Base-by-base conservation (phyloP, 2,113 vertebrate genomes). In the Odontophorus gujanensis region DNA sequence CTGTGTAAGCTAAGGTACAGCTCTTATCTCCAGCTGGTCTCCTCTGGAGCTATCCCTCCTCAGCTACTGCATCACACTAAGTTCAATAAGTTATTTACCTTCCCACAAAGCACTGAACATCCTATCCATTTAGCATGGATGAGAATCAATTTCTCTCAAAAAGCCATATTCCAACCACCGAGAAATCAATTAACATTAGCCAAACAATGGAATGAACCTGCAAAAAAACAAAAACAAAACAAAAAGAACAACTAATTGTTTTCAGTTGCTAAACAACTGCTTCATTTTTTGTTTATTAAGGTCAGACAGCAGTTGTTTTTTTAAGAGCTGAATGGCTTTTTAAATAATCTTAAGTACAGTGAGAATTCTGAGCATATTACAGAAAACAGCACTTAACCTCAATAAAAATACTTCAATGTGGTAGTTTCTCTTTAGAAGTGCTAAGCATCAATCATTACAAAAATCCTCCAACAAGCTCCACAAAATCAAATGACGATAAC, bases 401-500 rank as follows among this genome's bases (percentile, higher is more conserved):
- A 8, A 76, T 58, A 28, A 76, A 87, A 87, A 59, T 45, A 85
- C 53, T 87, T 65, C 80, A 85, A 47, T 17, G 6, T 15, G 69
- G 38, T 47, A 77, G 50, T 55, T 71, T 5, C 55, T 86, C 68
- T 66, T 91, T 48, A 80, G 40, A 53, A 32, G 26, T 32, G n/a
- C 50, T 43, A 20, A 74, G 32, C n/a, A 69, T 24, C n/a, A 21
- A 5, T 83, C 55, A 78, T 59, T 63, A 90, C 8, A 83, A 75
- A 89, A 94, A 86, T 42, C 19, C 15, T 40, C 28, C 72, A 51
- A 63, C 61, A 81, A 65, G 61, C 38, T 67, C 32, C 7, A 22
- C 25, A 19, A 89, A 92, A 85, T 76, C 69, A 86, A 85, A 67
- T 81, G 67, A 78, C 38, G 78, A 90, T 61, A 68, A 90, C 9